phyloP scores from a whole-genome alignment of 2,888 invertebrate species.

The Aspidiotus rigidus region DNA sequence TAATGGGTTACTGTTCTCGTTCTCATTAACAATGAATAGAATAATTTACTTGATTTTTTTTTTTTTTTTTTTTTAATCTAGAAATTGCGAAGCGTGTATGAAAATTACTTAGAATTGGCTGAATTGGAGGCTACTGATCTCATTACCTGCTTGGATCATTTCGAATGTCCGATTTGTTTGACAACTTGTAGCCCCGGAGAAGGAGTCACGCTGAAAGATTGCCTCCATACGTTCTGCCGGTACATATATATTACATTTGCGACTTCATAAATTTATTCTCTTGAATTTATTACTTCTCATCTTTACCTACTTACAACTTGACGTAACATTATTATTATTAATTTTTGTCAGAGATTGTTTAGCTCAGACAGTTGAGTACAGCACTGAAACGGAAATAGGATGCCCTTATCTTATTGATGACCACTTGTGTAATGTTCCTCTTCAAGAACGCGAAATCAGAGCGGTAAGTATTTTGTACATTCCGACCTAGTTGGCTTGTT shows the following conservation, averaged over 20 bases:
- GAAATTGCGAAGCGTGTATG: neutral
- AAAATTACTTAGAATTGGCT: constrained; percentile 55
- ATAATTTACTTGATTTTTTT: neutral
- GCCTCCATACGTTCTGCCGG: constrained; percentile 78
- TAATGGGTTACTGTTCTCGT: neutral
- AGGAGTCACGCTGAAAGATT: constrained; percentile 72
- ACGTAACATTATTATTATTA: neutral
- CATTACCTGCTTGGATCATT: constrained; percentile 59
- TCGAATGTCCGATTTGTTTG: constrained; percentile 71
- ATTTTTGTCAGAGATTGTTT: constrained; percentile 51
- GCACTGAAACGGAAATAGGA: constrained; percentile 66
- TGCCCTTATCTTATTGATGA: constrained; percentile 68
- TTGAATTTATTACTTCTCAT: neutral
- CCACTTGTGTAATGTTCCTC: constrained; percentile 62
- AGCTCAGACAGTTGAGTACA: constrained; percentile 60
- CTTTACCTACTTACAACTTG: neutral
- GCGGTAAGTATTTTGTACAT: constrained; percentile 48
- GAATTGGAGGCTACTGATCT: constrained; percentile 63
- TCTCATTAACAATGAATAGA: neutral
- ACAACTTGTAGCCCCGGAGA: constrained; percentile 45
- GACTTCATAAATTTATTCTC: neutral
- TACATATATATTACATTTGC: constrained; percentile 38
- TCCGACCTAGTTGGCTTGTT: too few species aligned
- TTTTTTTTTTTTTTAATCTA: neutral
- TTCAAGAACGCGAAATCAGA: constrained; percentile 77